Base-by-base conservation (phyloP, 2,113 vertebrate species). In the Elgaria multicarinata region DNA sequence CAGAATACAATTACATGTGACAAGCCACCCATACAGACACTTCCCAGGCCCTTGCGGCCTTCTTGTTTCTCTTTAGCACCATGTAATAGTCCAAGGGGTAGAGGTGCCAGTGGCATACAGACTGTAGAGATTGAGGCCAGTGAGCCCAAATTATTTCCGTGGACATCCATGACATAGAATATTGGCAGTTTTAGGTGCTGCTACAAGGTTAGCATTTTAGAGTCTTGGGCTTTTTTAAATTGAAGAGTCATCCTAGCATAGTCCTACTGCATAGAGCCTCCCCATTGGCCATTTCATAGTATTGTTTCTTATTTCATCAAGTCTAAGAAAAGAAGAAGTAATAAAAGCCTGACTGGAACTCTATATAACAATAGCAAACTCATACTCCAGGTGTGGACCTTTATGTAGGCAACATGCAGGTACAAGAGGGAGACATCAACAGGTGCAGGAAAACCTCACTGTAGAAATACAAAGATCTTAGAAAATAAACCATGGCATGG, bases 221-320 rank as follows among this genome's bases (percentile, higher is more conserved):
- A 62, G 9, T 44, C 87, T 76, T 85, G 16, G 58, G 36, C 0
- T 6, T 2, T 42, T 42, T 78, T 64, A 0, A 0, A 24, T 50
- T 89, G 33, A 36, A 90, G 89, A 91, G 85, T 31, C 28, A 28
- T 87, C 82, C 26, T 77, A 85, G 89, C 77, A 42, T 20, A 76
- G 77, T 2, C 55, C 0, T n/a, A n/a, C n/a, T 66, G 18, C 24
- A 50, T 16, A 71, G 36, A 10, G 0, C 36, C 33, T 64, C 4
- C 42, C 71, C 50, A 78, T 72, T 81, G 77, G 7, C 18, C 5
- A 2, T 50, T 93, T 91, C 0, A 1, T 4, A 28, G 44, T 86
- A 36, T 8, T 88, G 75, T 91, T 14, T 50, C 74, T 33, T 86
- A 69, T 71, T 55, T 66, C 33, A 39, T 22, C 58, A 58, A 64